phyloP scores from a whole-genome alignment of 2,797 vertebrate genomes.

The Columba guinea region DNA sequence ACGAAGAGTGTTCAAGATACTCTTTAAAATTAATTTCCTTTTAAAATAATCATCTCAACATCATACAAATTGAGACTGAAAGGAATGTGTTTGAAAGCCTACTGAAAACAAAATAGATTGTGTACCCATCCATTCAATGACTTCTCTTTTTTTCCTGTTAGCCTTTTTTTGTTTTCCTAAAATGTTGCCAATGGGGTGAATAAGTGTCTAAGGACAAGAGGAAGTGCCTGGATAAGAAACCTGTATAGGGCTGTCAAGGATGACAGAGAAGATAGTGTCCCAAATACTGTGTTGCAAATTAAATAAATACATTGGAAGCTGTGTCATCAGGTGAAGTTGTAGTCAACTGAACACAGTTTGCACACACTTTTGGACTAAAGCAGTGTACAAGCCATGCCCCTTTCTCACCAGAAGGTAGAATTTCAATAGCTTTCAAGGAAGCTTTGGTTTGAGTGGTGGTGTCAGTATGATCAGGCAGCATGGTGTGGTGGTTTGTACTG shows the following conservation, averaged over 20 bases:
- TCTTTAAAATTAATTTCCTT: background rate
- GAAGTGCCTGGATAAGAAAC: background rate
- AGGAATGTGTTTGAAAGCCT: background rate
- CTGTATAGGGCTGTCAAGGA: background rate
- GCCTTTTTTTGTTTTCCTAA: background rate
- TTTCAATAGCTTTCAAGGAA: background rate
- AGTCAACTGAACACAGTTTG: background rate
- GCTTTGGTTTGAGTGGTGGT: background rate
- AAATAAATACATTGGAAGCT: background rate
- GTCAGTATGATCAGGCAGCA: background rate
- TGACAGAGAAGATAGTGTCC: background rate
- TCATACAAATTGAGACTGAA: background rate
- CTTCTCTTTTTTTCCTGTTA: background rate
- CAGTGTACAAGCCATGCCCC: background rate
- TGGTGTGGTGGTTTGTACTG: background rate
- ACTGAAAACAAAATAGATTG: background rate
- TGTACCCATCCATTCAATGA: background rate
- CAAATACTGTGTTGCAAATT: background rate
- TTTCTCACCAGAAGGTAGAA: background rate
- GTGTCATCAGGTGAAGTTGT: background rate
- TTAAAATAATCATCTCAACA: background rate
- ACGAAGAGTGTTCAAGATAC: background rate
- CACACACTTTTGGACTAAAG: background rate
- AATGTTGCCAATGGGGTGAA: fast-evolving
- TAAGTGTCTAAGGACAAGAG: background rate